Base-by-base conservation (phyloP, 1,140 invertebrate species). In the Drosophila repletoides region DNA sequence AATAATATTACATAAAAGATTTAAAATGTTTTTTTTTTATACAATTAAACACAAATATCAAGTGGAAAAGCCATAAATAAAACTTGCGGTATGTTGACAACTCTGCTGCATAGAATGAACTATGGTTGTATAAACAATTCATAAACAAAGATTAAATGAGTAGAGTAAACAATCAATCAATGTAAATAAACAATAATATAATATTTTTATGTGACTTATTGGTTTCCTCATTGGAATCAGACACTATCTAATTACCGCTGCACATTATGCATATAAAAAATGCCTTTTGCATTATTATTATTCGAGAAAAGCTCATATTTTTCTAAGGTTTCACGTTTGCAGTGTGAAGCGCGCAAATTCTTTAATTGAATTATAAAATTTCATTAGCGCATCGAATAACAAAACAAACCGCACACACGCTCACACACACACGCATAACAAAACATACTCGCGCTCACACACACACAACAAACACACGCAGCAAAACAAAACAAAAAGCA, bases 311-410 rank as follows among this genome's bases (percentile, higher is more conserved):
- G n/a, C n/a, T n/a, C n/a, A n/a, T n/a, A n/a, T n/a, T 33, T 10
- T 26, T 29, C 12, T 46, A 51, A 15, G 46, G 12, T 31, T 55
- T 61, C 29, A 48, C 29, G 41, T 66, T 36, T 19, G 26, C n/a
- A 10, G 29, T 26, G 12, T 33, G 5, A 33, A 49, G 21, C 29
- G 29, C 41, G 29, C 22, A 76, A 61, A 45, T 76, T 14, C 26
- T 38, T n/a, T 76, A 76, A 76, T 76, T 76, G 41, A 76, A 76
- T 74, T 74, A 74, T 72, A 72, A 48, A 31, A 33, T 40, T 55
- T 51, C 61, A 60, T 76, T 76, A 71, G 49, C 74, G 73, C 67
- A 76, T 76, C 73, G 61, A 76, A 76, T 76, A 76, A 76, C 67
- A 76, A 67, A 76, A 76, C 73, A 76, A 76, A 76, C 60, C 73